These are phyloP conservation scores for Amphipoea lucens DNA, from an alignment of 2,888 invertebrate species.

Conservation along the genomic window DNA sequence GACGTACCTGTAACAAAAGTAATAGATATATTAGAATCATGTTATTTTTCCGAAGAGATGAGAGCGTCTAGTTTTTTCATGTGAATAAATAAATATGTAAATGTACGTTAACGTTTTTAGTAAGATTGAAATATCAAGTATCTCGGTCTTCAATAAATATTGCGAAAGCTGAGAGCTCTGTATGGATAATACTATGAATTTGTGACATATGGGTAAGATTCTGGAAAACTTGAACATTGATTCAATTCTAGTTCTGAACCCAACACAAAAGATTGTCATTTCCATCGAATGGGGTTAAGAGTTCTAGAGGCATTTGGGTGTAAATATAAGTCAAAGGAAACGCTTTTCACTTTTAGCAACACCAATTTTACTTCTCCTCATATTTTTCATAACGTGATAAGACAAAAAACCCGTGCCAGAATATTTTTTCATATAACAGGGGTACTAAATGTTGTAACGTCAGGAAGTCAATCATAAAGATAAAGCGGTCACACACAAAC, in stretches of 20 bases:
- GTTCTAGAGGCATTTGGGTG: not conserved
- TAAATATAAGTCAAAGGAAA: not conserved
- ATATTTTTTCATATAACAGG: constrained; percentile 2
- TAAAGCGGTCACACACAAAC: constrained; percentile 72
- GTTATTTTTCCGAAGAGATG: constrained; percentile 16
- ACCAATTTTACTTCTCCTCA: not conserved
- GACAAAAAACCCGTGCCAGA: constrained; percentile 8
- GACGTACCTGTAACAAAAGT: constrained; percentile 79
- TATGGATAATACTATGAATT: not conserved
- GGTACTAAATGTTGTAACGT: constrained; percentile 22
- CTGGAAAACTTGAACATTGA: constrained; percentile 1
- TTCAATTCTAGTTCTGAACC: not conserved
- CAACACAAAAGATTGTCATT: not conserved
- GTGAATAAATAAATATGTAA: not conserved
- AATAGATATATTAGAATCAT: constrained; percentile 58
- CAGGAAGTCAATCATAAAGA: constrained; percentile 77
- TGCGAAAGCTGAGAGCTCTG: constrained; percentile 6
- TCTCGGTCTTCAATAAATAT: not conserved
- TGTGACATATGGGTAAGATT: not conserved
- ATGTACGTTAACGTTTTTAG: not conserved
- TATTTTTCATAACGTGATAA: constrained; percentile 23
- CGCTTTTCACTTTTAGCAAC: not conserved
- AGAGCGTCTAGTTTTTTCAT: constrained; percentile 1
- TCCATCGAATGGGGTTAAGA: constrained; percentile 3
- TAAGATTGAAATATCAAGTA: not conserved